These are phyloP conservation scores for Microcebus lehilahytsara DNA, from an alignment of 2,113 vertebrate species.

Conservation along the genomic window DNA sequence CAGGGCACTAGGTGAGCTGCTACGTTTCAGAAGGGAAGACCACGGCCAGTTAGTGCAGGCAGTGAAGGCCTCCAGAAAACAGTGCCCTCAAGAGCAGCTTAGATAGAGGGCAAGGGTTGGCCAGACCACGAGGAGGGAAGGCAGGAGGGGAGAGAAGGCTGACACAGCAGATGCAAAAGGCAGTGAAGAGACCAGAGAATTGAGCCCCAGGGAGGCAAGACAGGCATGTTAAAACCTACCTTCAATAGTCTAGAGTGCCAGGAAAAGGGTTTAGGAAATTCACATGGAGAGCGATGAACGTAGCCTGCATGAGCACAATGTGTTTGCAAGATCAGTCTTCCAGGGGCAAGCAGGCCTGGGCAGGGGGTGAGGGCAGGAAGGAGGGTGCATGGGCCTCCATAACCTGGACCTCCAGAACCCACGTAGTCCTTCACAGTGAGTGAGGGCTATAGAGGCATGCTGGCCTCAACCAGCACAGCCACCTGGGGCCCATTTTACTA, in stretches of 20 bases:
- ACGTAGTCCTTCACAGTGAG: background rate
- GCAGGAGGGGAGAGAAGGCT: background rate
- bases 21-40: too few relatives aligned
- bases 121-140: background rate
- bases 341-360: background rate
- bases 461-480: background rate
- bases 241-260: background rate
- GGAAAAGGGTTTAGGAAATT: background rate
- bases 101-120: background rate
- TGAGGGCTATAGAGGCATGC: background rate
- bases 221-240: background rate
- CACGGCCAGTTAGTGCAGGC: background rate
- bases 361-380: background rate
- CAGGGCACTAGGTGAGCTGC: too few relatives aligned
- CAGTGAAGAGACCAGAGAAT: background rate
- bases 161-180: background rate
- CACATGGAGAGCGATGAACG: background rate
- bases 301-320: background rate
- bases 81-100: background rate
- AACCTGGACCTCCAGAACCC: background rate
- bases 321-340: background rate
- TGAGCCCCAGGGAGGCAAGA: background rate
- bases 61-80: background rate
- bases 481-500: background rate
- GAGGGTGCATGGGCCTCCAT: background rate